Percentiles rank a stretch among this genome's conserved stretches.
Evolutionary conservation across 2,113 vertebrate species (phyloP).

Genomic region (western clawed frog (Xenopus tropicalis)): DNA sequence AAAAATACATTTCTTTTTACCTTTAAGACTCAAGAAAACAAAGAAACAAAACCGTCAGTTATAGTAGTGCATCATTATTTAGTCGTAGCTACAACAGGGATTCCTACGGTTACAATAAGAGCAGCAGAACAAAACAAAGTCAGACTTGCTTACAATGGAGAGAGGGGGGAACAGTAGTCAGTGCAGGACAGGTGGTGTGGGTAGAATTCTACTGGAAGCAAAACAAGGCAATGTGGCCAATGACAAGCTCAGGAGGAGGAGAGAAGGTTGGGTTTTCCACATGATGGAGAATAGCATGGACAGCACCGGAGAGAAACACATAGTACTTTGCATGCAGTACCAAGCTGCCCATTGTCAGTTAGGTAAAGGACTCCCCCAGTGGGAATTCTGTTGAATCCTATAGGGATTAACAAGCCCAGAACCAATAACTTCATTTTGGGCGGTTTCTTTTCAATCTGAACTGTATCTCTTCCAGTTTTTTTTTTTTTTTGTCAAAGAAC

Average conservation of each 20-base stretch:
- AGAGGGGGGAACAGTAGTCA: slow-evolving; percentile 53
- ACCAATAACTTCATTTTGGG: slow-evolving; percentile 33
- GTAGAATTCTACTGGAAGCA: slow-evolving; percentile 53
- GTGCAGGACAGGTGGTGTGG: slow-evolving; percentile 47
- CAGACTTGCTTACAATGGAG: slow-evolving; percentile 66
- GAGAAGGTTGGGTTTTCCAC: slow-evolving; percentile 62
- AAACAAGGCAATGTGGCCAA: slow-evolving; percentile 57
- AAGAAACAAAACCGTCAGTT: slow-evolving; percentile 70
- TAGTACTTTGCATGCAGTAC: slow-evolving; percentile 78
- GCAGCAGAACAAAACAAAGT: slow-evolving; percentile 69
- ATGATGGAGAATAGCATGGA: slow-evolving; percentile 65
- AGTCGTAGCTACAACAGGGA: slow-evolving; percentile 69
- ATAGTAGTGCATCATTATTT: slow-evolving; percentile 75
- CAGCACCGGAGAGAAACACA: slow-evolving; percentile 86
- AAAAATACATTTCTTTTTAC: slow-evolving; percentile 79
- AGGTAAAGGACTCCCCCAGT: slow-evolving; percentile 51
- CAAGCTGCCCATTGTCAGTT: slow-evolving; percentile 58
- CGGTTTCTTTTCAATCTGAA: slow-evolving; percentile 34
- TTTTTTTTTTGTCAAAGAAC: slow-evolving; percentile 34
- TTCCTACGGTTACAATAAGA: slow-evolving; percentile 75
- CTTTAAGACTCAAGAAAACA: slow-evolving; percentile 76
- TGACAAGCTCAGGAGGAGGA: slow-evolving; percentile 57
- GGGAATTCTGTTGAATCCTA: slow-evolving; percentile 45
- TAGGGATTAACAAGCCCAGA: slow-evolving; percentile 39
- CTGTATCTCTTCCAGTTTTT: slow-evolving; percentile 45